Evolutionary conservation across 2,113 vertebrate genomes (phyloP).

Genomic region (Taxidea taxus): DNA sequence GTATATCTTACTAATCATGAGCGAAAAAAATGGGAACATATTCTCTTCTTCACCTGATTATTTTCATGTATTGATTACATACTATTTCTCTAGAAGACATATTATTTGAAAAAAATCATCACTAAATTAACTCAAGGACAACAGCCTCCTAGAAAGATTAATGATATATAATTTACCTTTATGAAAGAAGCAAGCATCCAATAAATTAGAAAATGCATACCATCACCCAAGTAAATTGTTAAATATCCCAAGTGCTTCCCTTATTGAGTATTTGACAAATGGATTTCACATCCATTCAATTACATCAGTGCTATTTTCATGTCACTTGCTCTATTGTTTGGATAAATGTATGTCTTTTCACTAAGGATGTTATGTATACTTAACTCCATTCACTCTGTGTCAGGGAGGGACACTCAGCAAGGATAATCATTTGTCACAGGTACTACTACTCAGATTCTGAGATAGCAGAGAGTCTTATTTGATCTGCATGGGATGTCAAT

Average conservation of each 20-base stretch:
- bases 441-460: neutral
- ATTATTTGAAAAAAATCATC: constrained; percentile 81
- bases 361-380: neutral
- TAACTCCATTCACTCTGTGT: neutral
- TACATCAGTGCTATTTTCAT: constrained; percentile 67
- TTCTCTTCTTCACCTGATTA: constrained; percentile 23
- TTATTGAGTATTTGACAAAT: constrained; percentile 80
- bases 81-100: constrained; percentile 72
- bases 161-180: constrained; percentile 84
- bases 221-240: constrained; percentile 79
- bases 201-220: constrained; percentile 84
- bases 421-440: neutral
- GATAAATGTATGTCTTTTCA: constrained; percentile 55
- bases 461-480: neutral
- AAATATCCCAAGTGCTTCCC: constrained; percentile 74
- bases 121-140: constrained; percentile 82
- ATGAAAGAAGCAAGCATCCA: constrained; percentile 84
- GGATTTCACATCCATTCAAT: constrained; percentile 70
- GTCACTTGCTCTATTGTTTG: constrained; percentile 32
- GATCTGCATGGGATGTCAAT: neutral
- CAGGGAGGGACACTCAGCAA: neutral
- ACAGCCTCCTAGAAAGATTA: constrained; percentile 81
- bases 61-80: constrained; percentile 75
- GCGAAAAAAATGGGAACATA: neutral
- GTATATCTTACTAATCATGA: neutral